Percentiles rank a stretch among this genome's conserved stretches.
phyloP scores from a whole-genome alignment of 2,113 vertebrate species.

The Eretmochelys imbricata region DNA sequence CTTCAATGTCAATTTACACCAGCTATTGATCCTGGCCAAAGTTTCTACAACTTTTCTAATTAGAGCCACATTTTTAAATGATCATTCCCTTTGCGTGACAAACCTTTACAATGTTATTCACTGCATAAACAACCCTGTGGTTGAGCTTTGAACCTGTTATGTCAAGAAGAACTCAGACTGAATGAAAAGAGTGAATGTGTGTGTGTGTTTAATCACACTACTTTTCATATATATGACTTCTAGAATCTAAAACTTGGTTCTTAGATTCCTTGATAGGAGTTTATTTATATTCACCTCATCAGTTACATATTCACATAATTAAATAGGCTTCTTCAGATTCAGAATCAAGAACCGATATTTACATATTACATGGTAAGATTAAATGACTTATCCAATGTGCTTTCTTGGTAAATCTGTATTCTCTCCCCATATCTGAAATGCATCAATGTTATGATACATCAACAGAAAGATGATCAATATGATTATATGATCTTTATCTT shows the following conservation, averaged over 20 bases:
- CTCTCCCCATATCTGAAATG: neutral
- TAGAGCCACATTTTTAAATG: neutral
- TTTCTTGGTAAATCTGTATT: neutral
- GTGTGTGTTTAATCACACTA: neutral
- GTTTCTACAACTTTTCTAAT: neutral
- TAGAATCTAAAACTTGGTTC: neutral
- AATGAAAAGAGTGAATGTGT: neutral
- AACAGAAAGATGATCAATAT: neutral
- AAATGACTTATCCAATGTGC: neutral
- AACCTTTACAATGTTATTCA: neutral
- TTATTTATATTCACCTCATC: constrained; percentile 10
- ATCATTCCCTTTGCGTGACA: neutral
- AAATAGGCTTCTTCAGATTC: neutral
- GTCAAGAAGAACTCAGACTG: neutral
- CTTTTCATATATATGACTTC: constrained; percentile 10
- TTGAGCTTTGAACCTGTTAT: neutral
- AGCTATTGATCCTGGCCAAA: neutral
- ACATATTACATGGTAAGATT: neutral
- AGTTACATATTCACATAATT: constrained; percentile 8
- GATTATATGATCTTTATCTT: neutral
- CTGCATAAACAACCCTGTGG: neutral
- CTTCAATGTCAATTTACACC: neutral
- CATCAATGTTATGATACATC: neutral
- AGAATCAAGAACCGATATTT: neutral
- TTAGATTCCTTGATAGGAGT: neutral